Evolutionary conservation across 1,140 invertebrate genomes (phyloP).

Genomic region (Drusus annulatus): DNA sequence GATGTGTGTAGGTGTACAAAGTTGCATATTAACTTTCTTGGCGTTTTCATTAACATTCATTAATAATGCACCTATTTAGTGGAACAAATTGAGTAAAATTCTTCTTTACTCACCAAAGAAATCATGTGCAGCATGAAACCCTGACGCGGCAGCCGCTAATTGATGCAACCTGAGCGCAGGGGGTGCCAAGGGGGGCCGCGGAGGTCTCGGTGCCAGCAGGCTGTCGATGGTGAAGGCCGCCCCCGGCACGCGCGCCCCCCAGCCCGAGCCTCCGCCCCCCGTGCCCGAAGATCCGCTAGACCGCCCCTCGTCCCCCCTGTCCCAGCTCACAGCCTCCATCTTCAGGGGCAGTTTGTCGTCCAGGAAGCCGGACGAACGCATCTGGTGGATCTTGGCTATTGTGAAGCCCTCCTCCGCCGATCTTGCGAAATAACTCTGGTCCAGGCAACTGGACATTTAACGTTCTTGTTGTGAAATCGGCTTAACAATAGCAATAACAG

Average conservation of each 20-base stretch:
- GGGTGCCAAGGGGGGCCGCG: slow-evolving; percentile 64
- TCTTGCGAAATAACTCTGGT: slow-evolving; percentile 1
- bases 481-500: no score
- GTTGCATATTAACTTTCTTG: no score
- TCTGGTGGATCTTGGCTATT: slow-evolving; percentile 15
- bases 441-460: slow-evolving; percentile 31
- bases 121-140: slow-evolving; percentile 77
- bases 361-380: slow-evolving; percentile 38
- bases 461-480: not conserved
- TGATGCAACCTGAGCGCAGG: slow-evolving; percentile 69
- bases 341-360: slow-evolving; percentile 29
- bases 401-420: not conserved
- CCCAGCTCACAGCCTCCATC: slow-evolving; percentile 19
- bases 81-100: not conserved
- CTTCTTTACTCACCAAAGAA: slow-evolving; percentile 79
- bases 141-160: slow-evolving; percentile 71
- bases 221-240: slow-evolving; percentile 84
- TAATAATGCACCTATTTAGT: no score
- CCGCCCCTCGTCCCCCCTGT: slow-evolving; percentile 53
- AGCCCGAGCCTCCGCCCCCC: slow-evolving; percentile 67
- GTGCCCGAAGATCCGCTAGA: slow-evolving; percentile 64
- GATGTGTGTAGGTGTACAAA: no score
- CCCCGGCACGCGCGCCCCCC: slow-evolving; percentile 70
- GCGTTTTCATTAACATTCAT: no score
- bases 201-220: slow-evolving; percentile 78